Conservation (phyloP, 2,888 invertebrate genomes). For the Atrina japonica region DNA sequence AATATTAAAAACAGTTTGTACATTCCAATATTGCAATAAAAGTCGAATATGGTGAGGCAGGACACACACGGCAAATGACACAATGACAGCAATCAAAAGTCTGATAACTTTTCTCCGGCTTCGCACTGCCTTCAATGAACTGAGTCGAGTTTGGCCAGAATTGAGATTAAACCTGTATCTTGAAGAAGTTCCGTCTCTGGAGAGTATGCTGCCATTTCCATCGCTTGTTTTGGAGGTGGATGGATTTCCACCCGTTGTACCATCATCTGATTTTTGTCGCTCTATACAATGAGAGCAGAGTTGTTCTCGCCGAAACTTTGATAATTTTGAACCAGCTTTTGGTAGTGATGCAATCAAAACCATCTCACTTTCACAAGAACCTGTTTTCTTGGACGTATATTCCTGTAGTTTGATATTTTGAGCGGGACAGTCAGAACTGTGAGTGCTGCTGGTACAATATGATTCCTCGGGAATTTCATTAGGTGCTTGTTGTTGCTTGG, state of each 20-base stretch:
- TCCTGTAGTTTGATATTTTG: constrained; percentile 13
- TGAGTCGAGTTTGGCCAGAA: constrained; percentile 23
- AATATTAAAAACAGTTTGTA: constrained; percentile 81
- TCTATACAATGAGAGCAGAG: no score
- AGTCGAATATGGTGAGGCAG: constrained; percentile 89
- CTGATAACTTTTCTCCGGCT: constrained; percentile 92
- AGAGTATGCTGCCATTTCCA: neutral
- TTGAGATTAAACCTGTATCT: neutral
- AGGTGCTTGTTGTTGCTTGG: neutral
- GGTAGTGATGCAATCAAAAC: neutral
- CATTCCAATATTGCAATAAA: constrained; percentile 91
- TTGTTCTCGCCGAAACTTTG: no score
- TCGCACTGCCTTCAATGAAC: constrained; percentile 81
- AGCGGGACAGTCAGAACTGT: constrained; percentile 7
- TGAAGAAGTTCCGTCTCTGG: neutral
- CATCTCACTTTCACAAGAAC: neutral
- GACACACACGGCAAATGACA: constrained; percentile 93
- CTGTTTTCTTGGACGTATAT: constrained; percentile 5
- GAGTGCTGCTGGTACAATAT: constrained; percentile 23
- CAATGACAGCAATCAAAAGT: constrained; percentile 93
- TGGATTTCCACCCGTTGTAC: neutral
- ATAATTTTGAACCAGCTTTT: no score
- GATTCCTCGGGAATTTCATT: constrained; percentile 20
- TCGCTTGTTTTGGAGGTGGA: neutral
- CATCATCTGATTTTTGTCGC: neutral